Percentiles rank a stretch among this genome's conserved stretches.
Evolutionary conservation across 2,113 vertebrate genomes (phyloP).

Genomic region (Hipposideros armiger): DNA sequence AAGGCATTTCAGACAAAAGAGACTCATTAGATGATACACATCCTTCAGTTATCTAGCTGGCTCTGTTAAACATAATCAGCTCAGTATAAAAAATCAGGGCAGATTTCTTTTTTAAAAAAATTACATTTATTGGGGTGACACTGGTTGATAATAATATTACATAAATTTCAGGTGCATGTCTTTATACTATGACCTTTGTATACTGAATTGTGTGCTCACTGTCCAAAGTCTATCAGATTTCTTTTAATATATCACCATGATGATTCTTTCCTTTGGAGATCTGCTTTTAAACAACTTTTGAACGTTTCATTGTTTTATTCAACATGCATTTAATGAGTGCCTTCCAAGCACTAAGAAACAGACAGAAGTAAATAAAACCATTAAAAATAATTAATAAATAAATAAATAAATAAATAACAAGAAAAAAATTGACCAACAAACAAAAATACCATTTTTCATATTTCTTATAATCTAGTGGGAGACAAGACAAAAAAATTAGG

Average conservation of each 20-base stretch:
- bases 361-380: background rate
- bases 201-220: background rate
- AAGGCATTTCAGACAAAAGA: background rate
- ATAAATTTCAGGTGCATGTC: background rate
- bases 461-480: background rate
- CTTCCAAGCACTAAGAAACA: background rate
- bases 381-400: background rate
- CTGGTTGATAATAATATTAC: background rate
- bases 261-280: background rate
- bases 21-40: background rate
- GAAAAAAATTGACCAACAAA: background rate
- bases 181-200: background rate
- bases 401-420: background rate
- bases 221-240: background rate
- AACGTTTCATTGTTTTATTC: background rate
- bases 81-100: background rate
- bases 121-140: background rate
- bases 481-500: background rate
- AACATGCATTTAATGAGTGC: background rate
- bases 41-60: background rate
- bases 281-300: conserved; percentile 7
- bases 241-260: background rate
- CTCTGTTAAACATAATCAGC: background rate
- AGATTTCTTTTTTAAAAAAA: background rate
- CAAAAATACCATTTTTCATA: background rate